Evolutionary conservation across 2,888 invertebrate species (phyloP).

Genomic region (Polyommatus iphigenia): DNA sequence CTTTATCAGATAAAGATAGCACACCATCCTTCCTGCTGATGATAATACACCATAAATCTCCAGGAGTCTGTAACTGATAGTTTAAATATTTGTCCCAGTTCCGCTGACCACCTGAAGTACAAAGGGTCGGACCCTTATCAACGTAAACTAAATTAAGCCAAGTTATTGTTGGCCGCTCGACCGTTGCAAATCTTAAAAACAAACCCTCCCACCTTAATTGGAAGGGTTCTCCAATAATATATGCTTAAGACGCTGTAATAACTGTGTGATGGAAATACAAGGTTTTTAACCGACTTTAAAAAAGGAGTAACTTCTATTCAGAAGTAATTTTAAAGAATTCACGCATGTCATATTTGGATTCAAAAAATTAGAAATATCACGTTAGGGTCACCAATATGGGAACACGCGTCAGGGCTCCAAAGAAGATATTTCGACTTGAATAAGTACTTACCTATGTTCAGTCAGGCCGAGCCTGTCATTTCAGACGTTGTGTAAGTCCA

Average conservation of each 20-base stretch:
- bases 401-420: too few relatives aligned
- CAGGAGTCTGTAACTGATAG: constrained; percentile 7
- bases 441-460: too few relatives aligned
- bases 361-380: too few relatives aligned
- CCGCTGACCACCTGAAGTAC: constrained; percentile 52
- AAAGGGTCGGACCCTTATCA: constrained; percentile 68
- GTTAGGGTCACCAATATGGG: too few relatives aligned
- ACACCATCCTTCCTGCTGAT: not conserved
- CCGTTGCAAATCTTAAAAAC: constrained; percentile 60
- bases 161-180: constrained; percentile 67
- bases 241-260: constrained; percentile 14
- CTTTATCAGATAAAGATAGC: not conserved
- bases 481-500: too few relatives aligned
- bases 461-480: too few relatives aligned
- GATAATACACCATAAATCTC: constrained; percentile 21
- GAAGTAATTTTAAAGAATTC: too few relatives aligned
- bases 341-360: too few relatives aligned
- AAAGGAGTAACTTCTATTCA: not conserved
- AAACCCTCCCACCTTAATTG: constrained; percentile 48
- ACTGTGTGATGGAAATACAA: not conserved
- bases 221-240: constrained; percentile 17
- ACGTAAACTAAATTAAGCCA: constrained; percentile 68
- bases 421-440: too few relatives aligned
- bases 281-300: not conserved
- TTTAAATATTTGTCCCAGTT: constrained; percentile 29